Evolutionary conservation across 2,797 vertebrate species (phyloP).

Genomic region (Acrocephalus scirpaceus): DNA sequence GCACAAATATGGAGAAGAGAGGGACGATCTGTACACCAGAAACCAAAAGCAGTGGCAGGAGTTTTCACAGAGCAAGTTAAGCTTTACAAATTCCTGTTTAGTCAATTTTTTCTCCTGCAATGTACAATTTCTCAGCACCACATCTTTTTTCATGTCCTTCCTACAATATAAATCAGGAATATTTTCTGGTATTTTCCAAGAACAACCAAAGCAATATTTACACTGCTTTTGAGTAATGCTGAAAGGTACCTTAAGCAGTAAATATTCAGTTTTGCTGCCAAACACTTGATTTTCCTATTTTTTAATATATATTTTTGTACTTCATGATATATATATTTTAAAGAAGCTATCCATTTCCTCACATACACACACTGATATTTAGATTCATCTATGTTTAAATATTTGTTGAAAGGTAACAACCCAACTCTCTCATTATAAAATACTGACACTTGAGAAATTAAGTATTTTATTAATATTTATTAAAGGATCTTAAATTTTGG

Average conservation of each 20-base stretch:
- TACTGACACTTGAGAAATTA: background rate
- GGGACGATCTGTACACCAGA: conserved; percentile 18
- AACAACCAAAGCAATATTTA: conserved; percentile 54
- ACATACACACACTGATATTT: background rate
- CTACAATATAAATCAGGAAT: conserved; percentile 67
- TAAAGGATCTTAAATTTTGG: background rate
- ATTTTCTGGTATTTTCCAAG: conserved; percentile 64
- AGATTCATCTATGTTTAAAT: background rate
- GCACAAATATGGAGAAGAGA: background rate
- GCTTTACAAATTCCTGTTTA: conserved; percentile 55
- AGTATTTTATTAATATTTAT: background rate
- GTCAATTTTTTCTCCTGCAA: conserved; percentile 28
- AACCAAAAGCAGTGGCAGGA: background rate
- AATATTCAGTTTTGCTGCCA: conserved; percentile 13
- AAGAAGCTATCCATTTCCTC: background rate
- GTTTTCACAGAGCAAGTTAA: conserved; percentile 30
- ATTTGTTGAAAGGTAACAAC: background rate
- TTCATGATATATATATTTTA: background rate
- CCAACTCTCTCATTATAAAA: background rate
- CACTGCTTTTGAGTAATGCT: conserved; percentile 34
- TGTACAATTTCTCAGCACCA: conserved; percentile 25
- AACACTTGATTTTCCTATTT: background rate
- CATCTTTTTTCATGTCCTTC: conserved; percentile 38
- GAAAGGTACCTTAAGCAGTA: conserved; percentile 23
- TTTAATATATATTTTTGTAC: background rate